Conservation (phyloP, 2,888 invertebrate genomes). For the Panopea generosa region DNA sequence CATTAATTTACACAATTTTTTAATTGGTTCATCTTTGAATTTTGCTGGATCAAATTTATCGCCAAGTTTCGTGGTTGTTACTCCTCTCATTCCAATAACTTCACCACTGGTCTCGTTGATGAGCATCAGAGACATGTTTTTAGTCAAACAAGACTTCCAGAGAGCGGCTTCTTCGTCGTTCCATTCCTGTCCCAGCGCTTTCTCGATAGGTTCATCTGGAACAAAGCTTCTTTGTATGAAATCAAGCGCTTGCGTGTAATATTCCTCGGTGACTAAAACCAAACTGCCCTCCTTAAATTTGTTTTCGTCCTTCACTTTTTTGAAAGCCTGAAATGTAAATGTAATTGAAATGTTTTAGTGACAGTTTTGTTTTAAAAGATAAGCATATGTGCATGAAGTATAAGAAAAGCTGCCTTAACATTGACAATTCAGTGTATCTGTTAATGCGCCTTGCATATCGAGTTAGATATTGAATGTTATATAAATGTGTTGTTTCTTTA, state of each 20-base stretch:
- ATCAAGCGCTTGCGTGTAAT: conserved; percentile 19
- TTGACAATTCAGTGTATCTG: too few species aligned
- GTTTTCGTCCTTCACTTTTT: conserved; percentile 14
- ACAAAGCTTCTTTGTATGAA: conserved; percentile 20
- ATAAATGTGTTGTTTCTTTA: too few species aligned
- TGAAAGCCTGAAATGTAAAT: conserved; percentile 31
- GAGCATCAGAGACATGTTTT: conserved; percentile 32
- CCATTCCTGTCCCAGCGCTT: conserved; percentile 19
- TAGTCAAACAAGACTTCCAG: conserved; percentile 11
- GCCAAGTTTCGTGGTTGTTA: conserved; percentile 6
- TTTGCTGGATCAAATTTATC: conserved; percentile 14
- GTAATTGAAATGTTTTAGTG: too few species aligned
- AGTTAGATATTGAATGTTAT: too few species aligned
- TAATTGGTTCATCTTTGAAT: too few species aligned
- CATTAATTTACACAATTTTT: too few species aligned
- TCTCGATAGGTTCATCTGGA: conserved; percentile 21
- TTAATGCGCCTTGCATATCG: too few species aligned
- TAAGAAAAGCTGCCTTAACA: too few species aligned
- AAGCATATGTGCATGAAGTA: too few species aligned
- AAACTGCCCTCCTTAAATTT: neutral
- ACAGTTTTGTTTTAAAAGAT: too few species aligned
- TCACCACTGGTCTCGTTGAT: conserved; percentile 27
- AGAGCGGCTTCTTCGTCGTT: conserved; percentile 11
- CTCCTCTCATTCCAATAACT: conserved; percentile 22
- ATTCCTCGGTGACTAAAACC: conserved; percentile 18